Conservation (phyloP, 1,140 invertebrate species). For the Meloidogyne floridensis region DNA sequence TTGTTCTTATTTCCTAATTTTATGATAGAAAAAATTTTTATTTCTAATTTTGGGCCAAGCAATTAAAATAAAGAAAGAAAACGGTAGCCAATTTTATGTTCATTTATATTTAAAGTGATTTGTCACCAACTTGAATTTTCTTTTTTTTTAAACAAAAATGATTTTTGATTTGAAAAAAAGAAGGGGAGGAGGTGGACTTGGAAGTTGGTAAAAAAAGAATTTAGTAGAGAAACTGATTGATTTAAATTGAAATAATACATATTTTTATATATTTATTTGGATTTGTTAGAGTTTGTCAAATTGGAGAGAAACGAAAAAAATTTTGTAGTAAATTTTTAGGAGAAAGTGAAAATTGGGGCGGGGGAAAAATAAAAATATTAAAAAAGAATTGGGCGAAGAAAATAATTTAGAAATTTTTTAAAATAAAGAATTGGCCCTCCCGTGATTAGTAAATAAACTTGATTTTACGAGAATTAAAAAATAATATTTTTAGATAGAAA, state of each 20-base stretch:
- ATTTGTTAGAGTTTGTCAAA: background rate
- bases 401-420: background rate
- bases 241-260: background rate
- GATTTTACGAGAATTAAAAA: background rate
- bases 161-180: background rate
- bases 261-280: background rate
- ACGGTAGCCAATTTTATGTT: background rate
- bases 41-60: background rate
- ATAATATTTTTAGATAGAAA: too few species aligned
- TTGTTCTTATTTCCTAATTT: background rate
- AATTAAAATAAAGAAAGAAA: background rate
- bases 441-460: conserved; percentile 9
- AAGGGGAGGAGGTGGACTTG: background rate
- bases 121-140: background rate
- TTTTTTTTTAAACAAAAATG: background rate
- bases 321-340: background rate
- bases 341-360: background rate
- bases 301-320: background rate
- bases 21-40: background rate
- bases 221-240: background rate
- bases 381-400: background rate
- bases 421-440: background rate
- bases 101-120: background rate
- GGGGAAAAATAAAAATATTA: background rate
- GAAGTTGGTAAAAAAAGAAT: background rate